These are phyloP conservation scores for Cnemophilus loriae DNA, from an alignment of 2,113 vertebrate genomes.

Conservation along the genomic window DNA sequence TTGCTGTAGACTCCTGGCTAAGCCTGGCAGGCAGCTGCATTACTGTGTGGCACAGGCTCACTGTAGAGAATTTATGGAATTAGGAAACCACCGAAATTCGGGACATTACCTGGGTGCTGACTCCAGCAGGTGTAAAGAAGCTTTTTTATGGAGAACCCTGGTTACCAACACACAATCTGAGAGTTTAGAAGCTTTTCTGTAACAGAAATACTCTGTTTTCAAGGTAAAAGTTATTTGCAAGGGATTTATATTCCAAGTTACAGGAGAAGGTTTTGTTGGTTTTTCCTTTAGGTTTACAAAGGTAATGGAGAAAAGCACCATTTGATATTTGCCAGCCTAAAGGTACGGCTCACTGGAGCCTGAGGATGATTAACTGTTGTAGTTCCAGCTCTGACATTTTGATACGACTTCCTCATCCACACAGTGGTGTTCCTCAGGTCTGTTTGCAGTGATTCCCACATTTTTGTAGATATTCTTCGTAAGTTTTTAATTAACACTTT, in stretches of 20 bases:
- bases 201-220: neutral
- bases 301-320: neutral
- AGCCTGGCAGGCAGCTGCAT: neutral
- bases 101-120: neutral
- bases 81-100: fast-evolving
- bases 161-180: neutral
- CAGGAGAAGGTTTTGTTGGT: neutral
- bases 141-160: neutral
- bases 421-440: neutral
- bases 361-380: neutral
- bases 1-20: neutral
- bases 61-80: neutral
- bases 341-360: neutral
- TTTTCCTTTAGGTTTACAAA: neutral
- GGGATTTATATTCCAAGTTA: neutral
- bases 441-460: neutral
- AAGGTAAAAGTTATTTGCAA: neutral
- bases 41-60: neutral
- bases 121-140: neutral
- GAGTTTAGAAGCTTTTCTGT: neutral
- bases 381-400: neutral
- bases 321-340: neutral
- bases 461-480: neutral
- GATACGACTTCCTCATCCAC: neutral
- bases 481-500: neutral